Percentiles rank a stretch among this genome's conserved stretches.
These are phyloP conservation scores for Machimus atricapillus DNA, from an alignment of 2,888 invertebrate genomes.

Conservation along the genomic window DNA sequence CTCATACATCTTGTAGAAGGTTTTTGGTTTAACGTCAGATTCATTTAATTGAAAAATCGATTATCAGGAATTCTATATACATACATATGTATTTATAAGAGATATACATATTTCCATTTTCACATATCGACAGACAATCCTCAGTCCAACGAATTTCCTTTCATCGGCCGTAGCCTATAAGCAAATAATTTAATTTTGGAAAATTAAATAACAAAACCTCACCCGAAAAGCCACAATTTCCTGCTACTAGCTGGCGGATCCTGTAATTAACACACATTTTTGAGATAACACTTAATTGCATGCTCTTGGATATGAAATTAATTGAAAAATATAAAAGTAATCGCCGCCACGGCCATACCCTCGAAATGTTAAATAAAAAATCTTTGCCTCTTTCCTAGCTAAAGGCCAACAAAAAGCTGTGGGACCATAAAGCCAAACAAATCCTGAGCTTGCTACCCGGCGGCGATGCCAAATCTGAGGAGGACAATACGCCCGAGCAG, in stretches of 20 bases:
- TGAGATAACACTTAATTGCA: background rate
- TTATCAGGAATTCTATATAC: too few species aligned
- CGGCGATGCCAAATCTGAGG: constrained; percentile 52
- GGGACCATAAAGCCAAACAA: constrained; percentile 62
- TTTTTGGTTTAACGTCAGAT: background rate
- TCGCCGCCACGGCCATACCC: background rate
- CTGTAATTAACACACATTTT: background rate
- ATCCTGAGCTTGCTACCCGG: constrained; percentile 56
- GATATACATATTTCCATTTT: background rate
- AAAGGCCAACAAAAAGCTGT: constrained; percentile 61
- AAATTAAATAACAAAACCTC: background rate
- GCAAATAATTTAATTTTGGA: background rate
- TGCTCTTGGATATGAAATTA: background rate
- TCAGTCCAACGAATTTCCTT: background rate
- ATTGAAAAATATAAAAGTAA: background rate
- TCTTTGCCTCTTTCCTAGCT: constrained; percentile 51
- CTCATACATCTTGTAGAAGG: too few species aligned
- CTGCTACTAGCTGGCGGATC: background rate
- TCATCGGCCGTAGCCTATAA: background rate
- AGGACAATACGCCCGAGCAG: constrained; percentile 50
- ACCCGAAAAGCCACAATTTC: background rate
- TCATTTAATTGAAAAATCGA: background rate
- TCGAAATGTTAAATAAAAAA: background rate
- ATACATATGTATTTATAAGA: too few species aligned
- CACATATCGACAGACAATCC: background rate